A percentile compares a stretch with the other conserved stretches of the same genome.
phyloP scores from a whole-genome alignment of 2,113 vertebrate genomes.

The Platycercus adscitus region DNA sequence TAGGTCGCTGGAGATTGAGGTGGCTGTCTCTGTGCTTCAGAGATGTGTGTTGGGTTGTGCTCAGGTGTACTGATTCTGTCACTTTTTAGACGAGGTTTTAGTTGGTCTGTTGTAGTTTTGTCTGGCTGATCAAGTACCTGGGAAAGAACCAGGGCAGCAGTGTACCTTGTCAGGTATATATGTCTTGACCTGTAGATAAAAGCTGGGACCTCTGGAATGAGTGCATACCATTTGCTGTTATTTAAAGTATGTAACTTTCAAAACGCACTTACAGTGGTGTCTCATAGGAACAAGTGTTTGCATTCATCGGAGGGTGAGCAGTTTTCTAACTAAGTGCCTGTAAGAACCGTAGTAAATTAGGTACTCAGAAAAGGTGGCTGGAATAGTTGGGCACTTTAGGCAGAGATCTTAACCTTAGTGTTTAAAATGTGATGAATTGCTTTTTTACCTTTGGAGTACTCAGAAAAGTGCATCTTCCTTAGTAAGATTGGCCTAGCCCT shows the following conservation, averaged over 20 bases:
- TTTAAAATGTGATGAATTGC: neutral
- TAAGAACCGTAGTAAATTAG: neutral
- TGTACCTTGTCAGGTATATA: accelerated
- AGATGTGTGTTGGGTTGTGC: neutral
- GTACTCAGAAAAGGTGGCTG: neutral
- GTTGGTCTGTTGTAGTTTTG: neutral
- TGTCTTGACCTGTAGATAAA: neutral
- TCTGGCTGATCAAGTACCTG: neutral
- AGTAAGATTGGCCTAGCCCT: neutral
- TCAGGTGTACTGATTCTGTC: neutral
- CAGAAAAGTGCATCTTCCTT: neutral
- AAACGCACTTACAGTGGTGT: neutral
- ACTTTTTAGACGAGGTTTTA: neutral
- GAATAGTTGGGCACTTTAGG: neutral
- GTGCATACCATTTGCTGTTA: neutral
- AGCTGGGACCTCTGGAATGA: neutral
- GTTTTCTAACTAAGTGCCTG: neutral
- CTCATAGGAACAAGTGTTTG: neutral
- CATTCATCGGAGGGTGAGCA: neutral
- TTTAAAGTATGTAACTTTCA: neutral
- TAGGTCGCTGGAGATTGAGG: neutral
- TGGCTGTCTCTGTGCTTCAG: neutral
- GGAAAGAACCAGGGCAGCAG: neutral
- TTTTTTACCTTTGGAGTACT: neutral
- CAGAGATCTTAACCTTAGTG: neutral